Base-by-base conservation (phyloP, 1,140 invertebrate genomes). In the Neoseiulus cucumeris region DNA sequence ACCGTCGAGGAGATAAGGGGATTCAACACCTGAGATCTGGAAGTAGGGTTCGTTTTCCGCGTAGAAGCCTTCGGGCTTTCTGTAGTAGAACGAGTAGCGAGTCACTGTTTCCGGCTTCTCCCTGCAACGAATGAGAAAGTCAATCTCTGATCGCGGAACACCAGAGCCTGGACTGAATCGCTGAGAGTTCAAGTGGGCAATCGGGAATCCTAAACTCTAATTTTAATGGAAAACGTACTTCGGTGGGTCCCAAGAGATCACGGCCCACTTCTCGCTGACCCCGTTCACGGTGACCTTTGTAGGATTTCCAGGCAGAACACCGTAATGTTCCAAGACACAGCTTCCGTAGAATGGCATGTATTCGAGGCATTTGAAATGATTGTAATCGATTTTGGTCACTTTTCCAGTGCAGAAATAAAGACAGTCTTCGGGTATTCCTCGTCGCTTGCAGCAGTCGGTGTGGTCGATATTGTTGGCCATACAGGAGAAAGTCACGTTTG, bases 271-370 rank as follows among this genome's bases (percentile, higher is more conserved):
- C 1, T 82, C 80, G 67, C 84, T 82, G 44, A 87, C 80, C 71
- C 85, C 84, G 20, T 83, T 81, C 1, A 88, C 80, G 64, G 82
- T 80, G 1, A 88, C 75, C 59, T 79, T 75, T 0, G 78, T 78
- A 0, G 87, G 87, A 17, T 82, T 76, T 41, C 83, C 82, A 0
- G 87, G 84, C 1, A 89, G 77, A 0, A 88, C 86, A 1, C 86
- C 86, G 72, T 89, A 88, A 6, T 86, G 85, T 77, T 87, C 84
- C 68, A 89, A 79, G 6, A 89, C 75, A 72, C 87, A 89, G 75
- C 84, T 87, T 29, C 81, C 82, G 74, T 87, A 87, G 41, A 84
- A 82, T 1, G 79, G 78, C 83, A 89, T 88, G 74, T 84, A 87
- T 51, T 85, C 82, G 39, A 89, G 76, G 72, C 87, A 89, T 71